Percentiles rank a stretch among this genome's conserved stretches.
phyloP scores from a whole-genome alignment of 2,797 vertebrate genomes.

The Anguilla obscura region DNA sequence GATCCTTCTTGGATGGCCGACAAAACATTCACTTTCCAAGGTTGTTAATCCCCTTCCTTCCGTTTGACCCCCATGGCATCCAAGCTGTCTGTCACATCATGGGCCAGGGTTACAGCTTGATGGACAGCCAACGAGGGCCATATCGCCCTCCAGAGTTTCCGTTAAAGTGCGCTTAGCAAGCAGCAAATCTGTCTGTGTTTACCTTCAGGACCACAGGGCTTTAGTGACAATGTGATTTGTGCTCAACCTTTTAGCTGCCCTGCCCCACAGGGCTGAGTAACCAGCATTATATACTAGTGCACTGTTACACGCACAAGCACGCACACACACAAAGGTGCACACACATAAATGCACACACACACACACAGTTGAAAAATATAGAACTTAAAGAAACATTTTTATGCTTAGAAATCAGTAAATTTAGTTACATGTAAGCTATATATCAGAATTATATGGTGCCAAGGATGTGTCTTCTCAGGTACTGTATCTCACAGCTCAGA shows the following conservation, averaged over 20 bases:
- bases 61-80: neutral
- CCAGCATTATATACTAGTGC: neutral
- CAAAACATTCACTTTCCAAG: neutral
- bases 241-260: neutral
- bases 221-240: neutral
- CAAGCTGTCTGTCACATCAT: neutral
- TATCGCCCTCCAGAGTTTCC: neutral
- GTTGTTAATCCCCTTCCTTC: neutral
- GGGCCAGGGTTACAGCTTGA: neutral
- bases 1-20: neutral
- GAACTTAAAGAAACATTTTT: neutral
- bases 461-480: neutral
- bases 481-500: neutral
- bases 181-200: conserved; percentile 6
- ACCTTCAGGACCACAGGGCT: neutral
- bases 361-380: neutral
- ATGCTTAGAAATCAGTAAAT: neutral
- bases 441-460: neutral
- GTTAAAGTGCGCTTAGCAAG: neutral
- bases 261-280: neutral
- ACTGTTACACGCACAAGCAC: neutral
- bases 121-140: neutral
- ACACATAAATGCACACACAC: neutral
- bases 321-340: conserved; percentile 17
- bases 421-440: neutral